Conservation (phyloP, 2,113 vertebrate genomes). For the Acrocephalus arundinaceus region DNA sequence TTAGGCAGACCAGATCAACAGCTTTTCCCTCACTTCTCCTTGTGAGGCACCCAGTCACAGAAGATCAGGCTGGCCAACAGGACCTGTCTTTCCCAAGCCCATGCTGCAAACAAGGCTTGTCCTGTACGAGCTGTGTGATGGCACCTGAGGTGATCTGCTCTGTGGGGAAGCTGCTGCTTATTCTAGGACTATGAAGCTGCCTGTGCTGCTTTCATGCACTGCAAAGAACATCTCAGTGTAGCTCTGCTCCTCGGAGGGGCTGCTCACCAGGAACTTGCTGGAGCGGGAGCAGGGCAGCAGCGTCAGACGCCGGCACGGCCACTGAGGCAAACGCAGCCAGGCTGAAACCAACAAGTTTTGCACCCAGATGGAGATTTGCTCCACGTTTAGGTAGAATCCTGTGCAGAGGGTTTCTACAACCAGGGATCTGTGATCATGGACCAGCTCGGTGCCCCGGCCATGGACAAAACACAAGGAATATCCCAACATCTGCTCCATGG, state of each 20-base stretch:
- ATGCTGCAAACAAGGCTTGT: not conserved
- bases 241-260: not conserved
- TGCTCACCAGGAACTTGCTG: not conserved
- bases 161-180: not conserved
- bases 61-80: not conserved
- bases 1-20: not conserved
- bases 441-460: fast-evolving
- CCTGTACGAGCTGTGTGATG: fast-evolving
- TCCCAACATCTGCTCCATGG: fast-evolving
- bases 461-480: not conserved
- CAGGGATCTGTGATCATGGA: not conserved
- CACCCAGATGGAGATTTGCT: not conserved
- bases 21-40: not conserved
- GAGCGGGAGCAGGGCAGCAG: not conserved
- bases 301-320: fast-evolving
- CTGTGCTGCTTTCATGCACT: not conserved
- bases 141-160: not conserved
- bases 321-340: not conserved
- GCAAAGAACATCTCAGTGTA: not conserved
- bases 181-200: not conserved
- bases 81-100: not conserved
- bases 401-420: not conserved
- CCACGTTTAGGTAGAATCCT: not conserved
- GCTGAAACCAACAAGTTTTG: not conserved
- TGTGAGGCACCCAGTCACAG: not conserved